phyloP scores from a whole-genome alignment of 1,140 invertebrate genomes.

The Lepidostoma basale region DNA sequence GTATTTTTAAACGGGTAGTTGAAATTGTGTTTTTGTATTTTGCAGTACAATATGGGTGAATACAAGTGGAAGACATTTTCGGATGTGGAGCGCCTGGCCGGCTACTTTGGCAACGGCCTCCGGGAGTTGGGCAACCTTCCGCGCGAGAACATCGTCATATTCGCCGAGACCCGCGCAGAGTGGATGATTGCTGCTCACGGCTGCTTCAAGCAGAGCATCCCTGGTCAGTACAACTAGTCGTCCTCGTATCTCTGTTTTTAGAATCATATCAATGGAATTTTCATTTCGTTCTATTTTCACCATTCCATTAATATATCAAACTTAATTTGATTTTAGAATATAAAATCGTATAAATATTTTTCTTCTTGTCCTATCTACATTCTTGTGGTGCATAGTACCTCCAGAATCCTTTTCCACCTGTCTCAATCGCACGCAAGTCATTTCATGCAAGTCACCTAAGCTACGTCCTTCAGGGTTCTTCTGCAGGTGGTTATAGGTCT shows the following conservation, averaged over 20 bases:
- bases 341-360: too few relatives aligned
- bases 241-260: neutral
- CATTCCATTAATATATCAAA: too few relatives aligned
- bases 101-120: slow-evolving; percentile 80
- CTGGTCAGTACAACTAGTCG: slow-evolving; percentile 59
- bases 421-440: too few relatives aligned
- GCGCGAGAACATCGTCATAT: slow-evolving; percentile 84
- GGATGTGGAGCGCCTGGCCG: slow-evolving; percentile 77
- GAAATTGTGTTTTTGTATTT: slow-evolving; percentile 34
- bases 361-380: too few relatives aligned
- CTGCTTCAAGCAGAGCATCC: slow-evolving; percentile 91
- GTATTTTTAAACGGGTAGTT: too few relatives aligned
- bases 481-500: too few relatives aligned
- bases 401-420: too few relatives aligned
- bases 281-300: too few relatives aligned
- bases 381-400: too few relatives aligned
- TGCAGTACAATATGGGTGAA: slow-evolving; percentile 87
- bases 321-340: too few relatives aligned
- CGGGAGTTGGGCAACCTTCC: slow-evolving; percentile 69
- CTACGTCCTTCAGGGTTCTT: too few relatives aligned
- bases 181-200: slow-evolving; percentile 96
- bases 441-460: too few relatives aligned
- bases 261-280: neutral
- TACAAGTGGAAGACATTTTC: slow-evolving; percentile 90
- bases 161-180: slow-evolving; percentile 95